Base-by-base conservation (phyloP, 2,113 vertebrate genomes). In the Hyperoodon ampullatus region DNA sequence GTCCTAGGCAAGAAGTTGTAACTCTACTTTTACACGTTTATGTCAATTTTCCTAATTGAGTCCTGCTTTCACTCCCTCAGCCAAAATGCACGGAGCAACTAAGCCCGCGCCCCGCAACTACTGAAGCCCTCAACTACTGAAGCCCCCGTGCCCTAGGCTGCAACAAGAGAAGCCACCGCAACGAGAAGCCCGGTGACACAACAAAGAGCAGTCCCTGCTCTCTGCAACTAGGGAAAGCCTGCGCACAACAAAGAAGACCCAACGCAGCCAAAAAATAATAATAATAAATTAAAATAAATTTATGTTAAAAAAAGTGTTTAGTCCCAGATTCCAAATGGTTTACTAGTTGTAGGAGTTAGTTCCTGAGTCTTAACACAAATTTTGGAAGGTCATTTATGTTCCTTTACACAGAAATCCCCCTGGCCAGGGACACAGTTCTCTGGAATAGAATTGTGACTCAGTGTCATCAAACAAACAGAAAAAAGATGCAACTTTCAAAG, bases 21-120 rank as follows among this genome's bases (percentile, higher is more conserved):
- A 74, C 39, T 16, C 44, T 74, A 74, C 24, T 42, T 74, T 74
- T 44, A 44, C 44, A 74, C 26, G 26, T 72, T 44, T 28, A 74
- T 75, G 63, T 24, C 75, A 81, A 26, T 80, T 58, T 90, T 19
- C 61, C 28, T 42, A 18, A 81, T 26, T 55, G n/a, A 65, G n/a
- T 16, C 28, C n/a, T 68, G 50, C 5, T 42, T 68, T 81, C 61
- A 90, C 47, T 50, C 16, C 72, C 47, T 35, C 71, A 44, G 44
- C n/a, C 35, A 77, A 39, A 78, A 39, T 65, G 74, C 39, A 4
- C 39, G 42, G 5, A 42, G 53, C 53, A 53, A 18, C 15, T 16
- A 53, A 53, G 53, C 53, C 53, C 5, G 0, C 0, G 15, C 53
- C 1, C 53, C 15, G 0, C 53, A 53, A 53, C 53, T 16, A 18